Base-by-base conservation (phyloP, 2,797 vertebrate genomes). In the Benthosema pterotum region DNA sequence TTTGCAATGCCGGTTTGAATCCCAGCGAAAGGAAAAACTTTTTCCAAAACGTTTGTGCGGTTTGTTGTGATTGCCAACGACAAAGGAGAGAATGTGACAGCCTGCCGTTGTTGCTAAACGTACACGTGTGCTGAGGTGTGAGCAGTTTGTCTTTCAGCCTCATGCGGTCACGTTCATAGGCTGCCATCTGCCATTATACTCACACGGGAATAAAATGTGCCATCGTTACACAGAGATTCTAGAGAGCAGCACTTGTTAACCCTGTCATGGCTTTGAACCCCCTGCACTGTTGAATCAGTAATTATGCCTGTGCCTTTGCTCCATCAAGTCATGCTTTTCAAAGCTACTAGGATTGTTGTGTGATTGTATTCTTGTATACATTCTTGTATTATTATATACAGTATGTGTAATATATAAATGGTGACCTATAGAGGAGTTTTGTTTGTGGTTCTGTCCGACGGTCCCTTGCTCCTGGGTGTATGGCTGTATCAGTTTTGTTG, bases 1-100 rank as follows among this genome's bases (percentile, higher is more conserved):
- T 89, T 91, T 88, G 88, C 84, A 81, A 90, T 91, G 88, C 90
- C 87, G 74, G 78, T 86, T 69, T 77, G 78, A 84, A 87, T 91
- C 83, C 84, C 72, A 69, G 79, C 74, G 77, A 17, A 60, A 72
- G 70, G 66, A 74, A 79, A 88, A 88, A 77, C 84, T 87, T 81
- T 63, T 73, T 58, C 49, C 52, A 73, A 69, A 68, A 5, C 61
- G 52, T 60, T 28, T 66, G 38, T 79, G 77, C 79, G 72, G 61
- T 71, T 18, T 60, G 60, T 70, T 50, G 59, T 19, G 46, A 45
- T 52, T 57, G 32, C 32, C 32, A 9, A 38, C 32, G 32, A 38
- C 32, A 38, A 38, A 38, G 8, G 32, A 9, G 32, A 38, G 49
- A 42, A 11, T 8, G 32, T 46, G 32, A 46, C 45, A 46, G 45